Evolutionary conservation across 2,888 invertebrate genomes (phyloP), one percentile per base, ranked within the genome.

Genomic region (Chrysodeixis includens): DNA sequence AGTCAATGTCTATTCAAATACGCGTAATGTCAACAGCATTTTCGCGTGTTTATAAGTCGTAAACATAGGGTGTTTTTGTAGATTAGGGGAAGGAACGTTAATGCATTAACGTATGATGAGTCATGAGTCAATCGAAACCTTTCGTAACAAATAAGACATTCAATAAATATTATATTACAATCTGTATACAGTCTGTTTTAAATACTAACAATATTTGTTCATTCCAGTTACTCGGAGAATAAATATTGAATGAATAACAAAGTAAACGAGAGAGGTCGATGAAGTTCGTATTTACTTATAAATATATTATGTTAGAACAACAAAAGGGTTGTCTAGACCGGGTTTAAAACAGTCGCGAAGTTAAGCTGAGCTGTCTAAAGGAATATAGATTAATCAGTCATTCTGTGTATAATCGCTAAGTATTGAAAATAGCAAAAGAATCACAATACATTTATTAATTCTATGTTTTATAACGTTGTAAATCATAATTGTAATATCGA

Each of bases 1-100:
- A 51, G 26, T 26, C 55, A 26, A 46, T 16, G 46, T 26, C 10
- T 62, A 59, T 61, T 60, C 54, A 20, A 18, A 20, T 52, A 22
- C 10, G 1, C 51, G 20, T 49, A 20, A 10, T 7, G 8, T 10
- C 1, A 32, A 12, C 20, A 51, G 12, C 20, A 14, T 22, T 18
- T 74, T 61, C 56, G 66, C 66, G 66, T 77, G 76, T n/a, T 57
- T 4, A 49, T 12, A 52, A 32, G 70, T 46, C 60, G 54, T 75
- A 62, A 62, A 14, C 30, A n/a, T 40, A 49, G 53, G 49, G 32
- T 12, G 20, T 16, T 51, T 54, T 32, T 57, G 20, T 65, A 22
- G 16, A 60, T 7, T 52, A 51, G 26, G 70, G 70, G 56, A 62
- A 57, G 58, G 32, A 35, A 58, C n/a, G 1, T 53, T 14, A 49